Evolutionary conservation across 2,888 invertebrate genomes (phyloP).

Genomic region (Pseudoips prasinana): DNA sequence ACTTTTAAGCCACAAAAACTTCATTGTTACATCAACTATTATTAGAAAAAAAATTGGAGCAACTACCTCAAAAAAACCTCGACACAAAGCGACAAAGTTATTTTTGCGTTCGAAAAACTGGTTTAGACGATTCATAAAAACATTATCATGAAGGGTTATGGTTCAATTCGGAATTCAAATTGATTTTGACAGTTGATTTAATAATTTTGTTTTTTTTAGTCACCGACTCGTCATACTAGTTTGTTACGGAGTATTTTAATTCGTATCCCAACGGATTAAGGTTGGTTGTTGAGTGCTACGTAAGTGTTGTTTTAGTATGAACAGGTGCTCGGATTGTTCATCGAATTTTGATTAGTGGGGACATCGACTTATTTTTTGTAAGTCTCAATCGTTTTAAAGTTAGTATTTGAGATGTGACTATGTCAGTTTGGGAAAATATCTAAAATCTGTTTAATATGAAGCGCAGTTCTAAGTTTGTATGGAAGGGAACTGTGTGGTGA

Average conservation of each 20-base stretch:
- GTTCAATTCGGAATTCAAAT: conserved; percentile 13
- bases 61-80: conserved; percentile 15
- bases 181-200: conserved; percentile 24
- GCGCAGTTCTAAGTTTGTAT: too few relatives aligned
- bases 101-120: conserved; percentile 21
- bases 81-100: conserved; percentile 24
- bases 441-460: too few relatives aligned
- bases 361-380: conserved; percentile 38
- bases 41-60: conserved; percentile 24
- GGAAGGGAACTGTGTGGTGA: too few relatives aligned
- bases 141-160: conserved; percentile 18
- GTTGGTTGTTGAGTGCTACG: conserved; percentile 6
- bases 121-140: conserved; percentile 13
- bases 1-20: conserved; percentile 30
- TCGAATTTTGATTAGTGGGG: conserved; percentile 42
- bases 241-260: conserved; percentile 2
- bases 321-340: conserved; percentile 30
- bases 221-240: conserved; percentile 8
- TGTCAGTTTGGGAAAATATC: conserved; percentile 1
- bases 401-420: conserved; percentile 19
- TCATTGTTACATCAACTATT: conserved; percentile 28
- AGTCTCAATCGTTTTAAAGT: conserved; percentile 13
- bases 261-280: not conserved
- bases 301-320: conserved; percentile 15
- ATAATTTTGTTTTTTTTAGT: conserved; percentile 23